Percentiles rank a stretch among this genome's conserved stretches.
Conservation (phyloP, 2,113 vertebrate genomes). For the Antennarius striatus region DNA sequence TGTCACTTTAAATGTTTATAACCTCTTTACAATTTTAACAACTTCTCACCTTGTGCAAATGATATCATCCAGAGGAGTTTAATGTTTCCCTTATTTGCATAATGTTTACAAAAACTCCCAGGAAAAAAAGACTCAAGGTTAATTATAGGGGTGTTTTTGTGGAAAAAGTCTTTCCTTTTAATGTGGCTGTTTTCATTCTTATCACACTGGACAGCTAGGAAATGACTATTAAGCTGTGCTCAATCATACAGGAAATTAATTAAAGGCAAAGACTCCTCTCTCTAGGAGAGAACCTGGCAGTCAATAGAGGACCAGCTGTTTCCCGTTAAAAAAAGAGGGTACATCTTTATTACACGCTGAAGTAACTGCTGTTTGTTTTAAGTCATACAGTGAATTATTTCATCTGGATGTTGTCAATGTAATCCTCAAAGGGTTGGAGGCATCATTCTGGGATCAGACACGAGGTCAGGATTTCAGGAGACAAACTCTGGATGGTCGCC, state of each 20-base stretch:
- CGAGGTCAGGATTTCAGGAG: no score
- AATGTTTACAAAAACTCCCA: slow-evolving; percentile 1
- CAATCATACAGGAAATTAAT: slow-evolving; percentile 58
- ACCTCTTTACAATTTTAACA: not conserved
- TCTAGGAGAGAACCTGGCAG: slow-evolving; percentile 26
- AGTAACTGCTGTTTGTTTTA: no score
- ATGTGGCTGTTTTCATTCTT: slow-evolving; percentile 24
- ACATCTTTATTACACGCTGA: not conserved
- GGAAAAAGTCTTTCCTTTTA: slow-evolving; percentile 22
- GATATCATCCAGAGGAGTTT: not conserved
- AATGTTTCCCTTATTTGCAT: not conserved
- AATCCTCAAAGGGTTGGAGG: no score
- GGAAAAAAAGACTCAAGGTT: not conserved
- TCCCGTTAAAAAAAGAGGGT: no score
- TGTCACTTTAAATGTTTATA: not conserved
- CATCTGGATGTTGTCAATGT: no score
- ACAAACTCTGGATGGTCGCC: no score
- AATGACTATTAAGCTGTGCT: slow-evolving; percentile 24
- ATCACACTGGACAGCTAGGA: slow-evolving; percentile 36
- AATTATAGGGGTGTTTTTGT: slow-evolving; percentile 15
- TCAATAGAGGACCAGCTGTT: not conserved
- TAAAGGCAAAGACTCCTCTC: slow-evolving; percentile 38
- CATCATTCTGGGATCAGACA: no score
- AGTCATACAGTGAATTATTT: no score
- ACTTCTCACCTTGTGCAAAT: not conserved